These are phyloP conservation scores for Laterallus jamaicensis DNA, from an alignment of 2,113 vertebrate species.

Conservation along the genomic window DNA sequence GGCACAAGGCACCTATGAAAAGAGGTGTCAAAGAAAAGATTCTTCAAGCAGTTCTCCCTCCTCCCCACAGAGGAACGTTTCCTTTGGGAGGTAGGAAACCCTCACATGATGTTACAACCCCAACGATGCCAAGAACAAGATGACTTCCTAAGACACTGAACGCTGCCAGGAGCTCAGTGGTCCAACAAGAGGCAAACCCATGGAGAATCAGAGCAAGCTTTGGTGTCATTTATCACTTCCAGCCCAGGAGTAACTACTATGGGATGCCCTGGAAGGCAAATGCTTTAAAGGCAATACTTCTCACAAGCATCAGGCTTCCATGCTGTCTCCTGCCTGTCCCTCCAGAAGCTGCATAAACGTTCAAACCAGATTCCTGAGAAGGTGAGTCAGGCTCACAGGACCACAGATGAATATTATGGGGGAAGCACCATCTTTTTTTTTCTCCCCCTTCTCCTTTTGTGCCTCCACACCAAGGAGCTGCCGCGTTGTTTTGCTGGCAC, in stretches of 20 bases:
- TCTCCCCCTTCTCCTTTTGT: no score
- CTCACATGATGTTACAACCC: rapidly evolving
- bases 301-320: not conserved
- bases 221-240: not conserved
- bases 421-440: not conserved
- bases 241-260: not conserved
- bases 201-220: not conserved
- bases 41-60: not conserved
- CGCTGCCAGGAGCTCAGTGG: not conserved
- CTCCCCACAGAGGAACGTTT: not conserved
- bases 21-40: not conserved
- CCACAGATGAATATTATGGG: not conserved
- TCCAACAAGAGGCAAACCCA: not conserved
- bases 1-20: not conserved
- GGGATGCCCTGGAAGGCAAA: not conserved
- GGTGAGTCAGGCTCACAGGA: not conserved
- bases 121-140: not conserved
- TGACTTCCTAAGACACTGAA: not conserved
- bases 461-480: not conserved
- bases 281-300: not conserved
- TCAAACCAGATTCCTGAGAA: not conserved
- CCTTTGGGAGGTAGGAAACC: not conserved
- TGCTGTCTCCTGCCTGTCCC: not conserved
- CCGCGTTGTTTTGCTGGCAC: not conserved
- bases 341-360: not conserved